Conservation (phyloP, 2,797 vertebrate genomes). For the Tamandua tetradactyla region DNA sequence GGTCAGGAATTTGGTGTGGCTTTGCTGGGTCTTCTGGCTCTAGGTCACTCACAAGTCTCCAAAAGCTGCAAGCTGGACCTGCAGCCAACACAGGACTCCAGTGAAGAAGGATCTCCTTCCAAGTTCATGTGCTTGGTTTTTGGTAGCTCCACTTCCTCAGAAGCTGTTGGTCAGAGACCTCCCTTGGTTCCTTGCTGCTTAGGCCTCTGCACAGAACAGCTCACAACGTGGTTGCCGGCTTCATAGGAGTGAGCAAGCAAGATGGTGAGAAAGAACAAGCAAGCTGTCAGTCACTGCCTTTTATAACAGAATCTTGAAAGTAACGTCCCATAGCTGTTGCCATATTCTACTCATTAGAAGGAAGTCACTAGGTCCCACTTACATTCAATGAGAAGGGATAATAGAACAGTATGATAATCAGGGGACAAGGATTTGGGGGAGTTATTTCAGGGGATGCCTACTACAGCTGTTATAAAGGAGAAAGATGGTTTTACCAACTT, state of each 20-base stretch:
- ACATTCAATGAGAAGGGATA: neutral
- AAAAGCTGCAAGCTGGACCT: neutral
- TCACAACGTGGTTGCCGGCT: neutral
- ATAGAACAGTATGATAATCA: no score
- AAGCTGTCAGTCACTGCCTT: neutral
- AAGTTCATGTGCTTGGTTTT: neutral
- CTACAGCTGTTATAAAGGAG: neutral
- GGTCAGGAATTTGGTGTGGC: neutral
- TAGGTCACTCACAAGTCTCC: neutral
- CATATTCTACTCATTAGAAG: neutral
- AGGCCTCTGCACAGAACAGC: neutral
- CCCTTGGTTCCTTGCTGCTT: neutral
- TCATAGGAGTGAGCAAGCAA: neutral
- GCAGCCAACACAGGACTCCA: neutral
- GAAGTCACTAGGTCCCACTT: neutral
- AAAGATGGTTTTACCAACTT: neutral
- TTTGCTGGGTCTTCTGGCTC: neutral
- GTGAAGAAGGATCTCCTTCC: neutral
- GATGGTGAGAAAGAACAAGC: neutral
- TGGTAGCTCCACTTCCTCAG: neutral
- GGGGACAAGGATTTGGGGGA: no score
- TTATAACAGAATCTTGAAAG: neutral
- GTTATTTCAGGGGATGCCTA: neutral
- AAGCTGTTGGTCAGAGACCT: neutral
- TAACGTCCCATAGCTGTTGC: neutral